Evolutionary conservation across 2,888 invertebrate genomes (phyloP).

Genomic region (Eurytoma californica): DNA sequence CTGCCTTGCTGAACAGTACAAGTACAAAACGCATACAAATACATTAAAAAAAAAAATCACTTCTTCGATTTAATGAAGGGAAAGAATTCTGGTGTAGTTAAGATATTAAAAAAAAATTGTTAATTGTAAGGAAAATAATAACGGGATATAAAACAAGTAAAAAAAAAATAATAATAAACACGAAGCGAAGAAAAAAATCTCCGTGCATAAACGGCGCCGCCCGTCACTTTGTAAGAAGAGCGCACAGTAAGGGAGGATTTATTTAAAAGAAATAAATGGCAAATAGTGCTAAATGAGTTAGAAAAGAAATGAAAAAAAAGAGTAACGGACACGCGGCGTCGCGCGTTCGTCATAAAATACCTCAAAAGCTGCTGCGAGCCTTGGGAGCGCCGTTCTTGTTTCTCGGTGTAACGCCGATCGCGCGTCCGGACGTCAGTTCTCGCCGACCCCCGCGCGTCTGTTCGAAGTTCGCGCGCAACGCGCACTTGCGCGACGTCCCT

Average conservation of each 20-base stretch:
- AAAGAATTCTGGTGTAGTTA: conserved; percentile 73
- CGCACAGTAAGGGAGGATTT: conserved; percentile 20
- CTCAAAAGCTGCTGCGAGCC: conserved; percentile 71
- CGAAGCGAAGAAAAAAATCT: conserved; percentile 60
- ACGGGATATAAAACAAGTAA: conserved; percentile 52
- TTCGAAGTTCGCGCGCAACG: conserved; percentile 18
- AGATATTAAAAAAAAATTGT: conserved; percentile 68
- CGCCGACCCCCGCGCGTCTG: not conserved
- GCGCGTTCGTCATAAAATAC: conserved; percentile 71
- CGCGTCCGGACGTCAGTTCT: conserved; percentile 40
- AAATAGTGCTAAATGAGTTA: conserved; percentile 10
- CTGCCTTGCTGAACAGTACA: conserved; percentile 76
- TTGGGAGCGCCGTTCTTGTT: conserved; percentile 60
- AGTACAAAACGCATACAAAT: conserved; percentile 75
- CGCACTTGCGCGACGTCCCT: conserved; percentile 35
- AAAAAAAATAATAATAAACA: conserved; percentile 46
- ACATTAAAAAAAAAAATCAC: conserved; percentile 69
- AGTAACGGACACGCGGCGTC: conserved; percentile 60
- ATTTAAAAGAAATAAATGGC: conserved; percentile 1
- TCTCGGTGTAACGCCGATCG: not conserved
- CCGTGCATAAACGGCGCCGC: conserved; percentile 65
- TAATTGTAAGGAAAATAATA: conserved; percentile 64
- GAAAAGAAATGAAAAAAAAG: conserved; percentile 43
- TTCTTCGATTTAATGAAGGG: conserved; percentile 73
- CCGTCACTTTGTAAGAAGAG: conserved; percentile 59